phyloP scores from a whole-genome alignment of 2,888 invertebrate genomes.

The Villa cingulata region DNA sequence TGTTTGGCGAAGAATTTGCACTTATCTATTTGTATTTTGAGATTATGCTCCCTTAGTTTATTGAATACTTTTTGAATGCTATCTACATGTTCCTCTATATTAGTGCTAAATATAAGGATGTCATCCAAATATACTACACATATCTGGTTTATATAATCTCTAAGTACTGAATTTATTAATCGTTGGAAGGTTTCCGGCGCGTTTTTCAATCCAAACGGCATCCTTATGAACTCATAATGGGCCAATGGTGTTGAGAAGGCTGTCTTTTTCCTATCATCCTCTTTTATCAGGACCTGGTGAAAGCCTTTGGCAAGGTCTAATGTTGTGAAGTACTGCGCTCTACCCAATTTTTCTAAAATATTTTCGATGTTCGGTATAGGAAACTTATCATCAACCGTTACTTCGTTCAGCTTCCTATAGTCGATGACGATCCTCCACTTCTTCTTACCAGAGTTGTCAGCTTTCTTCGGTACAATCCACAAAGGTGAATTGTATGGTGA shows the following conservation, averaged over 20 bases:
- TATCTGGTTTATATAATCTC: constrained; percentile 6
- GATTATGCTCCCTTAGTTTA: constrained; percentile 3
- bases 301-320: constrained; percentile 19
- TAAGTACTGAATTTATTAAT: constrained; percentile 21
- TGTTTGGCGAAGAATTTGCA: constrained; percentile 4
- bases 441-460: too few species aligned
- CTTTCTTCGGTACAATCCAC: too few species aligned
- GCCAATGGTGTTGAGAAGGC: constrained; percentile 21
- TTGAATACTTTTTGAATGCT: constrained; percentile 4
- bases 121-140: constrained; percentile 21
- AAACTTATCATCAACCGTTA: too few species aligned
- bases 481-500: too few species aligned
- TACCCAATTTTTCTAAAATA: constrained; percentile 15
- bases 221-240: constrained; percentile 21
- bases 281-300: constrained; percentile 18
- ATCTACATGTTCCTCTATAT: constrained; percentile 16
- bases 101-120: constrained; percentile 15
- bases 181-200: constrained; percentile 25
- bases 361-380: too few species aligned
- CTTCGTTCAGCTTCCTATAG: too few species aligned
- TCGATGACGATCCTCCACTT: too few species aligned
- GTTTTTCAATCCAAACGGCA: constrained; percentile 24
- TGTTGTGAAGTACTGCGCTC: constrained; percentile 14
- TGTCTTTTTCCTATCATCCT: constrained; percentile 19
- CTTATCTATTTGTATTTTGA: too few species aligned